Base-by-base conservation (phyloP, 2,888 invertebrate species). In the Rotaria magnacalcarata region DNA sequence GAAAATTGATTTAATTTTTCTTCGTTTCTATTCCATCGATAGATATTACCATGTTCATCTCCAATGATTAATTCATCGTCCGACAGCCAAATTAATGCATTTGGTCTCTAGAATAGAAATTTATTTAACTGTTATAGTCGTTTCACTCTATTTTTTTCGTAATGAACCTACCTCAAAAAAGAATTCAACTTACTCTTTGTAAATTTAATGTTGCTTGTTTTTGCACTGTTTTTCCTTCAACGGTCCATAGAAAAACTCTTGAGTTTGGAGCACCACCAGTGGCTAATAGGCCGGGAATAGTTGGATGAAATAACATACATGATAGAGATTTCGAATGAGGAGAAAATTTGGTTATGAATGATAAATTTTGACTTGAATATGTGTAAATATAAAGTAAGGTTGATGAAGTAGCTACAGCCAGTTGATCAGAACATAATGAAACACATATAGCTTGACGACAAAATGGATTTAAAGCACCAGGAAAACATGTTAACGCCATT, bases 31-130 rank as follows among this genome's bases (percentile, higher is more conserved):
- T 80, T 47, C 47, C 47, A 80, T 47, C 80, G 21, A 80, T 80
- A 80, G 3, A 80, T 47, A 80, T 47, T 80, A 34, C 80, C 80
- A n/a, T 43, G n/a, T 80, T 80, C 80, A 47, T 80, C 80, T 14
- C 80, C 80, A 47, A 43, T 47, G 24, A 80, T n/a, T 47, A 80
- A 47, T 80, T 80, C 80, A n/a, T 80, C 47, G 47, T n/a, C 24
- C 21, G 47, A 10, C 7, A 80, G 21, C 80, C 80, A 80, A 14
- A 47, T n/a, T 47, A 80, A 47, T 24, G 80, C 80, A 80, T 47
- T 47, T 47, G 80, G 80, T 80, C 80, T 80, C 80, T 80, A 16
- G 11, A 80, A 80, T n/a, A n/a, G 34, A 34, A 34, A 34, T 34
- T 2, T 34, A 34, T 34, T 34, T 34, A 34, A 34, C 34, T 34